Evolutionary conservation across 2,797 vertebrate genomes (phyloP), one percentile per base, ranked within the genome.

Genomic region (Acanthiza pusilla): DNA sequence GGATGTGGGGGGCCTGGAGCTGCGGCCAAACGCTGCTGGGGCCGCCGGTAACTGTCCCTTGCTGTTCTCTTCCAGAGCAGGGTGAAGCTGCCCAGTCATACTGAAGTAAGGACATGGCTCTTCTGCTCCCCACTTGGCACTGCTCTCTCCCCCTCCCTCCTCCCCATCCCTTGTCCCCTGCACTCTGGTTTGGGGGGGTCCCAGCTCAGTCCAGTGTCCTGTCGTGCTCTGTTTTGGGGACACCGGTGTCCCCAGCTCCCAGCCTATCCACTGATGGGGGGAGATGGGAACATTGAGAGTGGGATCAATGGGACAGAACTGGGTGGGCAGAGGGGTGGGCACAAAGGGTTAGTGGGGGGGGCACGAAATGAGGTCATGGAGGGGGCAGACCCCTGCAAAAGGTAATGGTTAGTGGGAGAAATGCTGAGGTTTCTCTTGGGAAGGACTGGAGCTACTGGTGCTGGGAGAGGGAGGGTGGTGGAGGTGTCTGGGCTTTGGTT

Each of bases 31-130:
- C 6, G 11, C 91, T 93, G 51, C 87, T 76, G 53, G 62, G 80
- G 84, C 80, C 89, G 83, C 78, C 91, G 65, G 55, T 95, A 93
- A 96, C 88, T 94, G 87, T 98, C 97, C 98, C 96, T 96, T 97
- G 96, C 97, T 97, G 92, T 98, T 98, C 98, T 99, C 98, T 99
- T 98, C 98, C 99, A 99, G 99, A 99, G 99, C 98, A 99, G 99
- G 98, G 99, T 99, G 99, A 99, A 99, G 99, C 98, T 98, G 98
- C 99, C 99, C 98, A 99, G 99, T 99, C 99, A 99, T 98, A 99
- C 99, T 98, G 99, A 99, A 99, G 99, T 99, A 99, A 99, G 99
- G 97, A 99, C 97, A 97, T 97, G 98, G 97, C 98, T 94, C 98
- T 98, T 84, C 93, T 94, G 93, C 88, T 96, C 73, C 91, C 97